A percentile compares a stretch with the other conserved stretches of the same genome.
Conservation (phyloP, 2,888 invertebrate species). For the Parthenolecanium corni region DNA sequence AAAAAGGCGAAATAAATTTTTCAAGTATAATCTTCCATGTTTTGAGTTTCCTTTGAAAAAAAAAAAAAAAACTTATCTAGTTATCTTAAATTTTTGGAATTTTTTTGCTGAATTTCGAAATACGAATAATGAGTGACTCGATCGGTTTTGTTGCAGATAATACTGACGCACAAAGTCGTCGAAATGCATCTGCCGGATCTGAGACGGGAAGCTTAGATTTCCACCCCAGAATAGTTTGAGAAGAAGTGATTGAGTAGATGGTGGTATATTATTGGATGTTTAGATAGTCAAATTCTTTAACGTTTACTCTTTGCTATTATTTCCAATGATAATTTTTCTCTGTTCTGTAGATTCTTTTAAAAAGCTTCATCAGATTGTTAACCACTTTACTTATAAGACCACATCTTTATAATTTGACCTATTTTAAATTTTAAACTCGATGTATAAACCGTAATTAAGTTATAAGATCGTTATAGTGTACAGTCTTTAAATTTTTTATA, state of each 20-base stretch:
- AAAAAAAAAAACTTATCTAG: no score
- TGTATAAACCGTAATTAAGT: no score
- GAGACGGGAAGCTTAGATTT: background rate
- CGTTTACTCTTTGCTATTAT: background rate
- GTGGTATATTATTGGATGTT: background rate
- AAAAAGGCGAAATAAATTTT: no score
- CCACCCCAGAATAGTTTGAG: background rate
- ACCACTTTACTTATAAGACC: constrained; percentile 15
- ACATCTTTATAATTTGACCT: constrained; percentile 5
- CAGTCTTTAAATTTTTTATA: no score
- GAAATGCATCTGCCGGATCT: background rate
- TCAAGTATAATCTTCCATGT: no score
- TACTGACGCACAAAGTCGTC: background rate
- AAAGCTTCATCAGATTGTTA: constrained; percentile 12
- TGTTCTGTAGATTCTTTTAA: constrained; percentile 1
- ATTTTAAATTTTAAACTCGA: constrained; percentile 17
- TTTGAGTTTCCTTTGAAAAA: no score
- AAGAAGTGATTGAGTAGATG: background rate
- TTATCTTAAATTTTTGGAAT: no score
- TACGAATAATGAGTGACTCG: no score
- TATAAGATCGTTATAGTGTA: no score
- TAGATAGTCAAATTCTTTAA: no score
- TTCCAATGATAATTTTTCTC: constrained; percentile 3
- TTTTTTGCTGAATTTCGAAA: no score
- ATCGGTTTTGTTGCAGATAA: no score